These are phyloP conservation scores for Arrhamphus sclerolepis DNA, from an alignment of 2,797 vertebrate genomes.

Conservation along the genomic window DNA sequence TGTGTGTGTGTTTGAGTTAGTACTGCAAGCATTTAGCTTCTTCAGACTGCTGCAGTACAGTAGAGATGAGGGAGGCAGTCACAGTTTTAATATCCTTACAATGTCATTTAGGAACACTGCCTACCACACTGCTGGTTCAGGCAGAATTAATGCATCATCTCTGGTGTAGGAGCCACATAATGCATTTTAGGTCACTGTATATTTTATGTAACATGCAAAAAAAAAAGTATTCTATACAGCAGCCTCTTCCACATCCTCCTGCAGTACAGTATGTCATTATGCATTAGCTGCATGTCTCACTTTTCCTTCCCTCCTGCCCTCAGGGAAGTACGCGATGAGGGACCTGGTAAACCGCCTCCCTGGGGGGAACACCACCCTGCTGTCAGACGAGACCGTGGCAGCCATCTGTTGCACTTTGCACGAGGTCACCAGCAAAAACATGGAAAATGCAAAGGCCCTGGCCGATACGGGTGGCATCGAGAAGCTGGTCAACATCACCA, in stretches of 20 bases:
- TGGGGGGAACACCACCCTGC: slow-evolving; percentile 85
- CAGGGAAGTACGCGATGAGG: slow-evolving; percentile 91
- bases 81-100: slow-evolving; percentile 40
- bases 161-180: slow-evolving; percentile 16
- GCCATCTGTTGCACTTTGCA: slow-evolving; percentile 97
- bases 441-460: slow-evolving; percentile 98
- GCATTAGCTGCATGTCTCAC: slow-evolving; percentile 24
- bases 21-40: slow-evolving; percentile 26
- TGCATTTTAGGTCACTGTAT: slow-evolving; percentile 22
- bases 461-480: slow-evolving; percentile 95
- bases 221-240: slow-evolving; percentile 2
- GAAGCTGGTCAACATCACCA: slow-evolving; percentile 98
- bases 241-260: not conserved
- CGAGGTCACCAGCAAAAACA: slow-evolving; percentile 98
- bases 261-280: slow-evolving; percentile 10
- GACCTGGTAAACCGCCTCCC: slow-evolving; percentile 97
- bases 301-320: slow-evolving; percentile 13
- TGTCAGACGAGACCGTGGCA: slow-evolving; percentile 94
- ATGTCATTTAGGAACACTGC: slow-evolving; percentile 52
- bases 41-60: slow-evolving; percentile 30
- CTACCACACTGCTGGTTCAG: slow-evolving; percentile 27
- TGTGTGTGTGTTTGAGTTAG: slow-evolving; percentile 8
- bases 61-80: slow-evolving; percentile 34
- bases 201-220: slow-evolving; percentile 28
- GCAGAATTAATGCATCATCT: slow-evolving; percentile 31